Percentiles rank a stretch among this genome's conserved stretches.
phyloP scores from a whole-genome alignment of 2,113 vertebrate species.

The Tamias sibiricus region DNA sequence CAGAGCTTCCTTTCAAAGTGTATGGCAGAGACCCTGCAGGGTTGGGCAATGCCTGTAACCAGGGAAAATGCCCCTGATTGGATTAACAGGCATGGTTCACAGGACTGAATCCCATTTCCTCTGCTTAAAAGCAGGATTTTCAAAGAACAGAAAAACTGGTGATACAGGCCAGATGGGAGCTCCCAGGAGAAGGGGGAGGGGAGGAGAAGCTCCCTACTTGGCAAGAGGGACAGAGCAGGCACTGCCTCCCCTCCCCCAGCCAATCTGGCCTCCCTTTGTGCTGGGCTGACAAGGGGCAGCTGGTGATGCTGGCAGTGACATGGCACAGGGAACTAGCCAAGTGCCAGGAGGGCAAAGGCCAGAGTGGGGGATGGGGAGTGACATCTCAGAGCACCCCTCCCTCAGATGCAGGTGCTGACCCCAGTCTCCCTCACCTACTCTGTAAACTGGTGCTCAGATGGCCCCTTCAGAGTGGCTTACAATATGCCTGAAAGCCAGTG shows the following conservation, averaged over 20 bases:
- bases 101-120: not conserved
- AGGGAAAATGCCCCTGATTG: not conserved
- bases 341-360: not conserved
- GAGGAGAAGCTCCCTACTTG: constrained; percentile 9
- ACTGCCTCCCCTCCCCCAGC: not conserved
- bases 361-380: not conserved
- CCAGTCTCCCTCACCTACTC: not conserved
- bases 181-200: not conserved
- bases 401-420: not conserved
- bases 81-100: not conserved
- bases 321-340: constrained; percentile 40
- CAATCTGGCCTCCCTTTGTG: constrained; percentile 64
- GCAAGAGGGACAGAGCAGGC: not conserved
- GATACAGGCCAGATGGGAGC: constrained; percentile 50
- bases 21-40: not conserved
- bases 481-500: not conserved
- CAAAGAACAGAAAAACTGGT: constrained; percentile 21
- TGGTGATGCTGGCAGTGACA: constrained; percentile 63
- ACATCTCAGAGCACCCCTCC: not conserved
- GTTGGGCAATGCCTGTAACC: accelerated
- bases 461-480: not conserved
- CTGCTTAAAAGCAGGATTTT: constrained; percentile 63
- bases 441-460: not conserved
- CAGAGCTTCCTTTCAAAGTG: not conserved
- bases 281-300: constrained; percentile 62